phyloP scores from a whole-genome alignment of 37 sponge, comb jelly and placozoan genomes.

The Spongia lamella region DNA sequence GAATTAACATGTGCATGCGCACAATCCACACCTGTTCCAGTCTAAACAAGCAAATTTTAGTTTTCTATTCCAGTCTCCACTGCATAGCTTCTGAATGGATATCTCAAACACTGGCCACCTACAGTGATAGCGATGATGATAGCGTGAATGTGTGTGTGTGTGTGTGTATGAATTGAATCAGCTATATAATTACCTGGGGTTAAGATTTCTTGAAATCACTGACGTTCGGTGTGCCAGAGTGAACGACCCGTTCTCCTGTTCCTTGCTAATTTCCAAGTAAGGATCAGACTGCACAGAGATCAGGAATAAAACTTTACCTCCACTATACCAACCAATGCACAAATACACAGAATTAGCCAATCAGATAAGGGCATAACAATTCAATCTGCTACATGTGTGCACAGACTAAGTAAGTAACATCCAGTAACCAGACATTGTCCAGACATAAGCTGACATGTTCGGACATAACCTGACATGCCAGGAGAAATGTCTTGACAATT shows the following conservation, averaged over 20 bases:
- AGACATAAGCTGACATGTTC: too few species aligned
- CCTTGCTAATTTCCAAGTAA: conserved; percentile 80
- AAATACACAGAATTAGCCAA: too few species aligned
- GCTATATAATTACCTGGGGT: conserved; percentile 57
- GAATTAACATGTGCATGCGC: background rate
- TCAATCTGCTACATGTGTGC: too few species aligned
- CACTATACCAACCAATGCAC: too few species aligned
- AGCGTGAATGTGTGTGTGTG: too few species aligned
- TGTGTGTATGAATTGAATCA: too few species aligned
- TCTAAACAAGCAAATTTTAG: conserved; percentile 80
- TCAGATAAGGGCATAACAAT: too few species aligned
- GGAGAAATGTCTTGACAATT: too few species aligned
- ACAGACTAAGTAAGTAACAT: too few species aligned
- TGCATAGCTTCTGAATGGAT: conserved; percentile 70
- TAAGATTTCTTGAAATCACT: conserved; percentile 76
- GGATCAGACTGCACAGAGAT: conserved; percentile 84
- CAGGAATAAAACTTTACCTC: too few species aligned
- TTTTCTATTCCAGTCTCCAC: conserved; percentile 85
- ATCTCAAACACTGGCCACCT: conserved; percentile 79
- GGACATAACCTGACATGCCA: too few species aligned
- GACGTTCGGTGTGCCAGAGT: conserved; percentile 77
- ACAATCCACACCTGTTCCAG: conserved; percentile 75
- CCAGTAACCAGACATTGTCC: too few species aligned
- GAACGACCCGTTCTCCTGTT: conserved; percentile 70
- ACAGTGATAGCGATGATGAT: background rate